Conservation (phyloP, 2,797 vertebrate species). For the Muscicapa striata region DNA sequence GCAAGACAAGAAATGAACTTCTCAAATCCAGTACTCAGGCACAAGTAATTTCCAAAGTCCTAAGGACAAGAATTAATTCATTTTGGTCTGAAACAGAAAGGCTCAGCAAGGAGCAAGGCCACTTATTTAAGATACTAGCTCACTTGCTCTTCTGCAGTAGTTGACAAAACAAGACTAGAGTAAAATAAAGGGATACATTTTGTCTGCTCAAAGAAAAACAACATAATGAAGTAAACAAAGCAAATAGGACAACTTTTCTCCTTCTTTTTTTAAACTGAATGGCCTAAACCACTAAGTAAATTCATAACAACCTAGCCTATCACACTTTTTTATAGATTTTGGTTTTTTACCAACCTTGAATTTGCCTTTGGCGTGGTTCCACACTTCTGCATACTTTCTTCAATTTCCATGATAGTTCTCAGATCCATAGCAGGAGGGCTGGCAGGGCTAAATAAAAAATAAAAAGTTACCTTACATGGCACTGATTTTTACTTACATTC, state of each 20-base stretch:
- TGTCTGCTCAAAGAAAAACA: neutral
- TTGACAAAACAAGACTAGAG: neutral
- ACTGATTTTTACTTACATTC: constrained; percentile 56
- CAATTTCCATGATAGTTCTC: constrained; percentile 96
- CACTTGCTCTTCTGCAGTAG: neutral
- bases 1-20: neutral
- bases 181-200: neutral
- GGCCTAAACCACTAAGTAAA: constrained; percentile 32
- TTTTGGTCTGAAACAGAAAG: neutral
- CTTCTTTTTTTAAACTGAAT: neutral
- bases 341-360: constrained; percentile 77
- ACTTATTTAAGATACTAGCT: neutral
- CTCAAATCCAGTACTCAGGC: neutral
- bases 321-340: constrained; percentile 34
- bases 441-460: constrained; percentile 72
- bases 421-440: constrained; percentile 89
- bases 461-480: constrained; percentile 62
- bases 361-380: constrained; percentile 86
- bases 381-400: constrained; percentile 86
- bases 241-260: neutral
- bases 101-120: neutral
- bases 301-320: neutral
- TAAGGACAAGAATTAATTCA: neutral
- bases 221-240: constrained; percentile 22
- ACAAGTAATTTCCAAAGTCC: neutral